Percentiles rank a stretch among this genome's conserved stretches.
Conservation (phyloP, 2,797 vertebrate species). For the Ficedula albicollis region DNA sequence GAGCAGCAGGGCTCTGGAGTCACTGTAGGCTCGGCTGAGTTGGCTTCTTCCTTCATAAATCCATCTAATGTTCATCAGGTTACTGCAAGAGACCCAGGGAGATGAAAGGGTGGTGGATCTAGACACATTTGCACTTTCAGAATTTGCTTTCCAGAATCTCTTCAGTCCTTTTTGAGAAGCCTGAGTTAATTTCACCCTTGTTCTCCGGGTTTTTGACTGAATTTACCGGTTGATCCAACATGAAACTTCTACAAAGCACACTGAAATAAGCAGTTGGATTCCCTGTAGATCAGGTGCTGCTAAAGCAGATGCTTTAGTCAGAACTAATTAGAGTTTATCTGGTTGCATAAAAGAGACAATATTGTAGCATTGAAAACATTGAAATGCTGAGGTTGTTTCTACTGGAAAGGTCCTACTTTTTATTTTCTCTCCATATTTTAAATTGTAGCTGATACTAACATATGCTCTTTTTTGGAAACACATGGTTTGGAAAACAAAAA, state of each 20-base stretch:
- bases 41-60: background rate
- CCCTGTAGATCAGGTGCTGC: background rate
- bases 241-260: background rate
- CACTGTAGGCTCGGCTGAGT: background rate
- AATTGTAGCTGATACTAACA: background rate
- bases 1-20: background rate
- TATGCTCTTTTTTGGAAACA: background rate
- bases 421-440: background rate
- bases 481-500: background rate
- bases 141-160: background rate
- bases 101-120: background rate
- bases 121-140: background rate
- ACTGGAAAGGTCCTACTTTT: background rate
- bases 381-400: background rate
- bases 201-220: background rate
- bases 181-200: background rate
- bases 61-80: background rate
- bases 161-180: background rate
- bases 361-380: background rate
- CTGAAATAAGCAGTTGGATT: background rate
- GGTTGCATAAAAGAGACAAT: background rate
- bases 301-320: slow-evolving; percentile 27
- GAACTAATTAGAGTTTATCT: slow-evolving; percentile 8
- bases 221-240: background rate
- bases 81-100: background rate